Evolutionary conservation across 2,797 vertebrate species (phyloP), one percentile per base, ranked within the genome.

Genomic region (Gastrophryne carolinensis): DNA sequence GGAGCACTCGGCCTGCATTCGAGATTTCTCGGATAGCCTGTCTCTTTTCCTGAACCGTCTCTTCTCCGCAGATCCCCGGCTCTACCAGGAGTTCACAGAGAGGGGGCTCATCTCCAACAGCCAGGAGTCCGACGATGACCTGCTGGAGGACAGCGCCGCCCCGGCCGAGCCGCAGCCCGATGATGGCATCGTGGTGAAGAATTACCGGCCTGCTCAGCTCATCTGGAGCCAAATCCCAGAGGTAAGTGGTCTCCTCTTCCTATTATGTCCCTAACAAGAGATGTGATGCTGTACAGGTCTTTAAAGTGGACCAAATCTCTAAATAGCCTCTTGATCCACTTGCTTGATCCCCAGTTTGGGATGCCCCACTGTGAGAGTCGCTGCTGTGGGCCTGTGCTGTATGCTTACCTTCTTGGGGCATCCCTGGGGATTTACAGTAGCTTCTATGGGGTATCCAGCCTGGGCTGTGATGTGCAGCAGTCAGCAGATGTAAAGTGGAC

Each of bases 31-130:
- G 19, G 75, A 78, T 56, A 6, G 44, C 10, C 12, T 66, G 0
- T 17, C 52, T 35, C 15, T 24, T 13, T 21, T 3, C 2, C 23
- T 72, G 9, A 35, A 5, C 0, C 5, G 1, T 1, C 15, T 60
- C 29, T 53, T 80, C 7, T 60, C 79, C 5, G 3, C 88, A 99
- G 97, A 98, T 13, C 97, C 96, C 0, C 79, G 56, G 34, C 89
- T 99, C 58, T 99, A 99, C 76, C 98, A 99, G 90, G 95, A 99
- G 83, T 93, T 98, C 82, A 89, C 90, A 8, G 98, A 99, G 86
- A 88, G 95, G 19, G 97, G 97, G 1, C 90, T 99, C 73, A 92
- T 92, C 82, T 91, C 93, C 1, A 89, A 91, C 74, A 87, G 84
- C 86, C 92, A 93, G 0, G 90, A 92, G 69, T 90, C 90, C 0